Conservation (phyloP, 2,797 vertebrate genomes). For the Salmo trutta region DNA sequence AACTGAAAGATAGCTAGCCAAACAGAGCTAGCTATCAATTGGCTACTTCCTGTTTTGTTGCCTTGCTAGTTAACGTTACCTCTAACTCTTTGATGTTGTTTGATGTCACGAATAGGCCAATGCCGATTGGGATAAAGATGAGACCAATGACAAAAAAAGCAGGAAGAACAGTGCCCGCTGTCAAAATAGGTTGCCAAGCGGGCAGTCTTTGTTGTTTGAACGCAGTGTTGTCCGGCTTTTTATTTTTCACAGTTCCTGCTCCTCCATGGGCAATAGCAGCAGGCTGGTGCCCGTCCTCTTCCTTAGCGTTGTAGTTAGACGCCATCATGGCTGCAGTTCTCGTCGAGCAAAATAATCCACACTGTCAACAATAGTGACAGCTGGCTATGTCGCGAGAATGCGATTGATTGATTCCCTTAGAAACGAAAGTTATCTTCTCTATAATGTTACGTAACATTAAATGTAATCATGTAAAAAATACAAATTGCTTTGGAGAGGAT, state of each 20-base stretch:
- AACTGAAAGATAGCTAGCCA: background rate
- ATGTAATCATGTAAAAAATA: conserved; percentile 7
- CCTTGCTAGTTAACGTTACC: conserved; percentile 66
- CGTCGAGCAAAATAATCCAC: conserved; percentile 31
- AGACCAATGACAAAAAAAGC: conserved; percentile 96
- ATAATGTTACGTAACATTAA: background rate
- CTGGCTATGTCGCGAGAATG: background rate
- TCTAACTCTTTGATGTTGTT: conserved; percentile 95
- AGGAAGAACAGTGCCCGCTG: conserved; percentile 90
- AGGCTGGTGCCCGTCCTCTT: conserved; percentile 81
- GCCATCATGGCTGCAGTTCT: conserved; percentile 78
- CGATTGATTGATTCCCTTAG: background rate
- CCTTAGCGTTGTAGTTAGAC: conserved; percentile 87
- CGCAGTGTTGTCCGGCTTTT: conserved; percentile 93
- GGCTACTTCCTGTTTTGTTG: background rate
- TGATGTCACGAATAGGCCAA: conserved; percentile 94
- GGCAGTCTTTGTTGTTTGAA: conserved; percentile 96
- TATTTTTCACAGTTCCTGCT: conserved; percentile 76
- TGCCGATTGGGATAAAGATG: conserved; percentile 96
- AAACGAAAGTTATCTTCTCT: background rate
- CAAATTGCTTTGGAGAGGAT: conserved; percentile 21
- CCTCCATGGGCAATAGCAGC: conserved; percentile 66
- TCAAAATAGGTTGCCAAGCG: conserved; percentile 96
- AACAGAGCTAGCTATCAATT: background rate
- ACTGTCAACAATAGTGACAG: conserved; percentile 15